Conservation (phyloP, 2,888 invertebrate genomes). For the Clunio marinus region DNA sequence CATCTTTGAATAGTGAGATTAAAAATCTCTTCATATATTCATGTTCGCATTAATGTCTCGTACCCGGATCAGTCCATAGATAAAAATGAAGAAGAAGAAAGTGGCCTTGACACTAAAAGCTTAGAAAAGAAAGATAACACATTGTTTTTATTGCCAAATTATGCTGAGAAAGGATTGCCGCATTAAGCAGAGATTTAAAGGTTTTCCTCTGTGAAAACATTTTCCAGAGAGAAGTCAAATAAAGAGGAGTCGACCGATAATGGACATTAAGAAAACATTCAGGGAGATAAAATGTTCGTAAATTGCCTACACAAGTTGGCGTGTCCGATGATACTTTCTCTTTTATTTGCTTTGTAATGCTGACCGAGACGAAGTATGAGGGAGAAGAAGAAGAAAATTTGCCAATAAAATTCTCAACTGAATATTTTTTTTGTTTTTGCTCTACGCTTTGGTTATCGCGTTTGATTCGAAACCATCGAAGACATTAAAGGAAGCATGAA, state of each 20-base stretch:
- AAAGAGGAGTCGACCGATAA: conserved; percentile 2
- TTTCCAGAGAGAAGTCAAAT: background rate
- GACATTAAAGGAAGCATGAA: background rate
- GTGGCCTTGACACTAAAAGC: background rate
- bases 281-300: background rate
- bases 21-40: too few relatives aligned
- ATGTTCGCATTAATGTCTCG: too few relatives aligned
- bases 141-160: conserved; percentile 3
- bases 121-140: background rate
- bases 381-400: background rate
- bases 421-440: too few relatives aligned
- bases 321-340: conserved; percentile 2
- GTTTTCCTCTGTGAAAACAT: background rate
- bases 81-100: too few relatives aligned
- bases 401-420: background rate
- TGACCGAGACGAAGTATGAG: background rate
- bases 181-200: conserved; percentile 1
- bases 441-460: background rate
- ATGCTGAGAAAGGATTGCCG: conserved; percentile 7
- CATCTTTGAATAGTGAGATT: background rate
- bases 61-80: background rate
- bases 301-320: conserved; percentile 1
- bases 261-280: conserved; percentile 3
- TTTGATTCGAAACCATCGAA: background rate
- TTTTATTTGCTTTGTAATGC: conserved; percentile 3